phyloP scores from a whole-genome alignment of 2,113 vertebrate genomes.

The Anguilla rostrata region DNA sequence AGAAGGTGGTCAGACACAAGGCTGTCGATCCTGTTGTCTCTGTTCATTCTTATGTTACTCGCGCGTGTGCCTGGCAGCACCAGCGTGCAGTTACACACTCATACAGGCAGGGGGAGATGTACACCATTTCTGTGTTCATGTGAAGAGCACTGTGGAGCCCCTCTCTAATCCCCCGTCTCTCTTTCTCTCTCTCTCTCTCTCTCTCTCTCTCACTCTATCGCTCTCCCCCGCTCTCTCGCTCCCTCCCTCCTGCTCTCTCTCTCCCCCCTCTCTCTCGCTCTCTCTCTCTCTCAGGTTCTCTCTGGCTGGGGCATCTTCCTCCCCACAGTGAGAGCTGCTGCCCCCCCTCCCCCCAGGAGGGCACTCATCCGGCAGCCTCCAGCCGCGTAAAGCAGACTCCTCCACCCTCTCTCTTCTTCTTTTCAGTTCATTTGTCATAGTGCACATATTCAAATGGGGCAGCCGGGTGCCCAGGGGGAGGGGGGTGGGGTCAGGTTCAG shows the following conservation, averaged over 20 bases:
- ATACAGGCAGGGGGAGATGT: neutral
- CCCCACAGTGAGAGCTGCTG: slow-evolving; percentile 72
- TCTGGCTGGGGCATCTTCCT: slow-evolving; percentile 77
- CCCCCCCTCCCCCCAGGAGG: slow-evolving; percentile 29
- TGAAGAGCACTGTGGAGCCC: neutral
- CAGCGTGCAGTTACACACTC: too few relatives aligned
- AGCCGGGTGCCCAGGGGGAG: slow-evolving; percentile 14
- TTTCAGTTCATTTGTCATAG: slow-evolving; percentile 50
- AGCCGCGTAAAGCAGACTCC: slow-evolving; percentile 65
- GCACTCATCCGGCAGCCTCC: slow-evolving; percentile 56
- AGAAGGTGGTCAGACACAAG: too few relatives aligned
- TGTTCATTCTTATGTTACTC: too few relatives aligned
- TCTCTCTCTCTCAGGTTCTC: slow-evolving; percentile 76
- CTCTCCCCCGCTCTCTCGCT: slow-evolving; percentile 24
- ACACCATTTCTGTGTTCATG: neutral
- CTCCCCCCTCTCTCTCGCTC: neutral
- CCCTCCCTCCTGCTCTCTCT: neutral
- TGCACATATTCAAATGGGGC: slow-evolving; percentile 39
- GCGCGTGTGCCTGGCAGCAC: too few relatives aligned
- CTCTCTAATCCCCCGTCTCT: neutral
- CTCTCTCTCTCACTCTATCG: slow-evolving; percentile 81
- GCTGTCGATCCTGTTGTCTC: too few relatives aligned
- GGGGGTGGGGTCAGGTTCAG: neutral
- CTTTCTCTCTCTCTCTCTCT: slow-evolving; percentile 21
- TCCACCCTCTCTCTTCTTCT: slow-evolving; percentile 49